Evolutionary conservation across 2,113 vertebrate genomes (phyloP).

Genomic region (Melanotaenia duboulayi): DNA sequence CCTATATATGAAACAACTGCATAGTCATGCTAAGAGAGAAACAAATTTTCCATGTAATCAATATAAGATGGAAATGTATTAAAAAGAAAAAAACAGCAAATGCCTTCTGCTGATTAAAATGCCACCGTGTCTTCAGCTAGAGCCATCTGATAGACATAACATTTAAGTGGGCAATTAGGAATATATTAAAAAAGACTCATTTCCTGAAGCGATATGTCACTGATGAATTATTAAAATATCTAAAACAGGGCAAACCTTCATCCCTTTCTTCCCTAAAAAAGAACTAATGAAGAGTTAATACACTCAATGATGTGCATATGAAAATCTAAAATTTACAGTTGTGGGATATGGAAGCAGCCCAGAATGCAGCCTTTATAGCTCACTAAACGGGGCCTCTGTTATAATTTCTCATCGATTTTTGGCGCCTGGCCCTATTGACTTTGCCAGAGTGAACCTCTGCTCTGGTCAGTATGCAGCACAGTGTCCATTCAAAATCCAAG

Average conservation of each 20-base stretch:
- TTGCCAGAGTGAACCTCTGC: conserved; percentile 25
- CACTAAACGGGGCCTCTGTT: conserved; percentile 23
- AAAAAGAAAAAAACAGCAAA: conserved; percentile 34
- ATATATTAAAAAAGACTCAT: conserved; percentile 84
- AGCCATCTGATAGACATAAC: conserved; percentile 82
- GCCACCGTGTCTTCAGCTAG: conserved; percentile 67
- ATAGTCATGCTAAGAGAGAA: conserved; percentile 9
- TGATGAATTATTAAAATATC: conserved; percentile 80
- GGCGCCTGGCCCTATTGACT: conserved; percentile 32
- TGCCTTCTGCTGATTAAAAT: conserved; percentile 75
- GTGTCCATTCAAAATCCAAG: conserved; percentile 53
- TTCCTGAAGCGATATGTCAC: conserved; percentile 77
- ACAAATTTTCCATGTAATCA: conserved; percentile 56
- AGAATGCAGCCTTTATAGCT: conserved; percentile 35
- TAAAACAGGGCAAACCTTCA: conserved; percentile 58
- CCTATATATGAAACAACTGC: not conserved
- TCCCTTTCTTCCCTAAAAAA: conserved; percentile 42
- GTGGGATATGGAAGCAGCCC: conserved; percentile 6
- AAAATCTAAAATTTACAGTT: conserved; percentile 38
- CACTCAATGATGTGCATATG: conserved; percentile 27
- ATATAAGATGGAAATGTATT: conserved; percentile 61
- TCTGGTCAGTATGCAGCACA: conserved; percentile 7
- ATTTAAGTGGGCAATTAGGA: conserved; percentile 83
- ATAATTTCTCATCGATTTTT: conserved; percentile 55
- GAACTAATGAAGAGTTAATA: conserved; percentile 57